Percentiles rank a stretch among this genome's conserved stretches.
Evolutionary conservation across 2,113 vertebrate genomes (phyloP).

Genomic region (Trematocara marginatum): DNA sequence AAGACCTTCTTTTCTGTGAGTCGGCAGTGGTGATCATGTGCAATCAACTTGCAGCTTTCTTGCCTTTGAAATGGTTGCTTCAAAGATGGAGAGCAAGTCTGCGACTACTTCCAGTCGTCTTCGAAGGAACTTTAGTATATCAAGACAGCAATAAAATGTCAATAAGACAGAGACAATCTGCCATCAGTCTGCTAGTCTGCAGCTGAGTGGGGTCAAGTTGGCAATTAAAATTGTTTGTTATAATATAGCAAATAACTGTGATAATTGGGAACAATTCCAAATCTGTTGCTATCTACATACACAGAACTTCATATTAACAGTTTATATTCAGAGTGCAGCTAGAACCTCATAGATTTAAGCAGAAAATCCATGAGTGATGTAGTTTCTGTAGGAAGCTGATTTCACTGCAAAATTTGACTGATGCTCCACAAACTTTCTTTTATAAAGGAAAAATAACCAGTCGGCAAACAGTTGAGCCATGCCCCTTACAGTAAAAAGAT

Average conservation of each 20-base stretch:
- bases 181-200: not conserved
- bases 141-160: not conserved
- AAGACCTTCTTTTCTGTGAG: not conserved
- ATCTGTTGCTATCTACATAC: not conserved
- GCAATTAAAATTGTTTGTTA: not conserved
- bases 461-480: fast-evolving
- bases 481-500: not conserved
- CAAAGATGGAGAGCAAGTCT: not conserved
- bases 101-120: not conserved
- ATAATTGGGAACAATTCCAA: not conserved
- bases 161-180: not conserved
- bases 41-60: not conserved
- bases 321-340: not conserved
- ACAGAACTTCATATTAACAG: not conserved
- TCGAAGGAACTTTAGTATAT: not conserved
- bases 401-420: not conserved
- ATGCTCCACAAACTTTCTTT: not conserved
- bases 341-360: fast-evolving
- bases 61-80: not conserved
- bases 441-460: not conserved
- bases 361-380: not conserved
- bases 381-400: not conserved
- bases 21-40: not conserved
- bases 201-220: not conserved
- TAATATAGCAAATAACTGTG: not conserved